Conservation (phyloP, 2,113 vertebrate genomes). For the Onychostoma macrolepis region DNA sequence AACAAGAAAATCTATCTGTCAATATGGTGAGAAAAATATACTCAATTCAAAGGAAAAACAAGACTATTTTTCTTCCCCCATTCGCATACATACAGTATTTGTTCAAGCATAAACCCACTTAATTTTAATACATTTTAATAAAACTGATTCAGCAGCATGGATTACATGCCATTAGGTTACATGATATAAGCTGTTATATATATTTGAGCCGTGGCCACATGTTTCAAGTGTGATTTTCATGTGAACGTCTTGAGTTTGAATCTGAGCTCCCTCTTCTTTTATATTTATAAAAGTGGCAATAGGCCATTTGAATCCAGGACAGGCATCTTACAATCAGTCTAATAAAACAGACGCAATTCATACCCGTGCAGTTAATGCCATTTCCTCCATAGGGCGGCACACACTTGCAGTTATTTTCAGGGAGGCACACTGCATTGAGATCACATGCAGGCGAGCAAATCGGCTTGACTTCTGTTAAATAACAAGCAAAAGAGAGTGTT, state of each 20-base stretch:
- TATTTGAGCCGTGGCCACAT: too few species aligned
- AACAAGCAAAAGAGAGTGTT: neutral
- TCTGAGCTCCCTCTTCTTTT: neutral
- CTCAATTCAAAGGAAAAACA: too few species aligned
- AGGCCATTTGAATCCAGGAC: neutral
- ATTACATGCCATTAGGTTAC: neutral
- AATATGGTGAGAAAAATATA: too few species aligned
- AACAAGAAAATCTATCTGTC: too few species aligned
- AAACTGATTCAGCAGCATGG: too few species aligned
- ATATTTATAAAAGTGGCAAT: neutral
- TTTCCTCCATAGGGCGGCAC: conserved; percentile 84
- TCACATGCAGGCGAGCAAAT: conserved; percentile 83
- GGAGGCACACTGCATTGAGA: conserved; percentile 79
- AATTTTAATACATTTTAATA: too few species aligned
- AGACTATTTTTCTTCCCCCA: too few species aligned
- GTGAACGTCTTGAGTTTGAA: neutral
- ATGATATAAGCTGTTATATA: neutral
- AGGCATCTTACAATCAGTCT: neutral
- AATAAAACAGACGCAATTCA: neutral
- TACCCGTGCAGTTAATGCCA: conserved; percentile 83
- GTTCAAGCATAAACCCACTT: too few species aligned
- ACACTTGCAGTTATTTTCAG: conserved; percentile 81
- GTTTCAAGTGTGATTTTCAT: too few species aligned
- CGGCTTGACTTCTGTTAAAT: conserved; percentile 64
- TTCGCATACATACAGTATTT: too few species aligned